Evolutionary conservation across 2,888 invertebrate genomes (phyloP).

Genomic region (Ophion ventricosus): DNA sequence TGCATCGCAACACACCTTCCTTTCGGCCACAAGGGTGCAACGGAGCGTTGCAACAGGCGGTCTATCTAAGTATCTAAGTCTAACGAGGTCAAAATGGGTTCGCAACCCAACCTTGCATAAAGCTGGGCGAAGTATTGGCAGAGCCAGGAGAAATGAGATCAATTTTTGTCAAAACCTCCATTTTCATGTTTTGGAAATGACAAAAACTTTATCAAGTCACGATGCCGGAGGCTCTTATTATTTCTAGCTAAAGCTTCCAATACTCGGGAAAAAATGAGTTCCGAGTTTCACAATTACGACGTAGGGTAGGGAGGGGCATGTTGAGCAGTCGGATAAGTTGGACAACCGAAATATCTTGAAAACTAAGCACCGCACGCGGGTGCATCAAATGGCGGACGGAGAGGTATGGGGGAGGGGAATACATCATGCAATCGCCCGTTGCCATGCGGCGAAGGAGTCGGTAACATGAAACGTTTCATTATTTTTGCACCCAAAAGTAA

Average conservation of each 20-base stretch:
- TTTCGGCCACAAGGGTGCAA: slow-evolving; percentile 18
- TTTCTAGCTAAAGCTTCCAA: too few relatives aligned
- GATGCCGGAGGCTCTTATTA: background rate
- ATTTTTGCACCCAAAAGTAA: too few relatives aligned
- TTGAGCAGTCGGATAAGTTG: too few relatives aligned
- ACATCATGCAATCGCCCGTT: too few relatives aligned
- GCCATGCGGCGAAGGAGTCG: too few relatives aligned
- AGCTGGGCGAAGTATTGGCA: background rate
- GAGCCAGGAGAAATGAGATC: background rate
- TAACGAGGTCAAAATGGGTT: slow-evolving; percentile 24
- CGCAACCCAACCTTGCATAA: background rate
- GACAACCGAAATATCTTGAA: too few relatives aligned
- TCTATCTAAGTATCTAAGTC: background rate
- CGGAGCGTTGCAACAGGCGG: slow-evolving; percentile 16
- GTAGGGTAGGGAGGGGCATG: too few relatives aligned
- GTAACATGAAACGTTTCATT: too few relatives aligned
- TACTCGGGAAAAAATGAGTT: background rate
- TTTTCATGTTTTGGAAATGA: background rate
- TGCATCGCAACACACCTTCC: background rate
- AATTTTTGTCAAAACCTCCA: background rate
- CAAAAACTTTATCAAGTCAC: background rate
- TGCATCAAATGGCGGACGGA: too few relatives aligned
- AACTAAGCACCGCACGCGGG: too few relatives aligned
- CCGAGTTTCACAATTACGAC: background rate
- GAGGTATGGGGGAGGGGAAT: too few relatives aligned